Conservation (phyloP, 2,113 vertebrate species). For the Parotia lawesii region DNA sequence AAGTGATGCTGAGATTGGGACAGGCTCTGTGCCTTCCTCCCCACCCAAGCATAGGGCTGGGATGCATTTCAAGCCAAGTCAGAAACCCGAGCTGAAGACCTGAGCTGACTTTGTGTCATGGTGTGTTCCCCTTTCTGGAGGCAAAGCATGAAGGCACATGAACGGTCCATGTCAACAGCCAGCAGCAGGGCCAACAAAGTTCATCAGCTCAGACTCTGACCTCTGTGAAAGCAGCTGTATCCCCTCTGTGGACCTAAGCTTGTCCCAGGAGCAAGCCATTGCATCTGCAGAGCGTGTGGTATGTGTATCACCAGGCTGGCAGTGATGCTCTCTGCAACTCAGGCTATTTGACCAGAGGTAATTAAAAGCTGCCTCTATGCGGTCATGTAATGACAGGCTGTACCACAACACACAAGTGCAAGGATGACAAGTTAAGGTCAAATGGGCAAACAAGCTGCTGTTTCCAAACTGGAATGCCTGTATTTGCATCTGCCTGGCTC, state of each 20-base stretch:
- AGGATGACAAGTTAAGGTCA: background rate
- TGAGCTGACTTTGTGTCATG: accelerated
- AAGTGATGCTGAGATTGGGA: background rate
- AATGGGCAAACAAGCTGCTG: background rate
- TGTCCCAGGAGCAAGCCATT: accelerated
- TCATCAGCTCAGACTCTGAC: background rate
- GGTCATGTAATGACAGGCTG: background rate
- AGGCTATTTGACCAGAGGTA: background rate
- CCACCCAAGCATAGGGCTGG: accelerated
- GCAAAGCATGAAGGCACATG: accelerated
- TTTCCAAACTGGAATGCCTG: background rate
- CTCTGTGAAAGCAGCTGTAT: background rate
- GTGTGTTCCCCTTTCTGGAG: background rate
- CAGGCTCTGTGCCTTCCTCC: background rate
- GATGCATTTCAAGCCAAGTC: background rate
- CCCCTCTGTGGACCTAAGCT: background rate
- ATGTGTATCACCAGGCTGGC: accelerated
- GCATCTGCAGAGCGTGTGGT: background rate
- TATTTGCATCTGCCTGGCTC: background rate
- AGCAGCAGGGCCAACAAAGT: background rate
- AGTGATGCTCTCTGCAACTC: background rate
- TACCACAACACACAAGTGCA: background rate
- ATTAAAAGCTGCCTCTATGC: background rate
- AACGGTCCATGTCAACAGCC: background rate
- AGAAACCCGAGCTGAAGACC: background rate